Base-by-base conservation (phyloP, 2,888 invertebrate species). In the Ischnus inquisitorius region DNA sequence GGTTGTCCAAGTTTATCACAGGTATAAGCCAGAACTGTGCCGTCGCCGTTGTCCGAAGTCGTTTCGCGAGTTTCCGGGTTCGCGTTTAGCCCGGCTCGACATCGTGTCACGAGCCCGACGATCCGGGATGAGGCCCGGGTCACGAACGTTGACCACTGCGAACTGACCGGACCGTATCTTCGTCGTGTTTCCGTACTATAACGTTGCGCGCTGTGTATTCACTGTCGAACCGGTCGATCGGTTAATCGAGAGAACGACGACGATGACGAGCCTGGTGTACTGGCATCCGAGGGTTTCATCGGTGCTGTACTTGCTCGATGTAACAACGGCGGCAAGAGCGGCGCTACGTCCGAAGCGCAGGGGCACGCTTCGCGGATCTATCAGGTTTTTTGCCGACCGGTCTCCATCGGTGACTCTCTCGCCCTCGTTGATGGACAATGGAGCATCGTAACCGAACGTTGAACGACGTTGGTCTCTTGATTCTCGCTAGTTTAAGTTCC, bases 401-500 rank as follows among this genome's bases (percentile, higher is more conserved):
- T 80, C 72, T 67, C 62, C 48, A 48, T 46, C 62, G 74, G 34
- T 34, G 34, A 43, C 28, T 60, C 12, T 39, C n/a, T 8, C 16
- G 34, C 3, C 3, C 19, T 22, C 39, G 34, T 2, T 16, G 16
- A 41, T 72, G 46, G 62, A 62, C 39, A 34, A 48, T 62, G 48
- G 34, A 19, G 62, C 60, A 25, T 62, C 62, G 19, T 48, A 16
- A 16, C 28, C 28, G 34, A 74, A 43, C 60, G 41, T 14, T 16
- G 48, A 34, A 14, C 14, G 64, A 64, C 19, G 62, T 34, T 34
- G 60, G 57, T 71, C 65, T 60, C 46, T 39, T 22, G 43, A 19
- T 34, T 28, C 34, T 51, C 46, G 78, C 75, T 71, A 12, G 81
- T 81, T n/a, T 64, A 69, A 76, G 81, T 89, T 89, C 91, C 88